Conservation (phyloP, 2,113 vertebrate species). For the Lepus americanus region DNA sequence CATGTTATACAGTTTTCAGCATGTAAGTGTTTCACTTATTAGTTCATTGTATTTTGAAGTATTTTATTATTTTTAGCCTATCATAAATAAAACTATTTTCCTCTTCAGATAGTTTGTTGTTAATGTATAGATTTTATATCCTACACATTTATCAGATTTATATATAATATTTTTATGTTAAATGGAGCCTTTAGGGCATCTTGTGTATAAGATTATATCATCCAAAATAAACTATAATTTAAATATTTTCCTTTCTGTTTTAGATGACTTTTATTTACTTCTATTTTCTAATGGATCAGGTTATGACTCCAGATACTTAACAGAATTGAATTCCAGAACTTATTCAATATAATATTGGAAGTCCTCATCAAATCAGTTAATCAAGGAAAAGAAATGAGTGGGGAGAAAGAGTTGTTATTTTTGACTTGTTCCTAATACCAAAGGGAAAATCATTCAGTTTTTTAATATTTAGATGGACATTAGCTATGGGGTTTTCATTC, state of each 20-base stretch:
- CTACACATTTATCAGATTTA: background rate
- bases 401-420: background rate
- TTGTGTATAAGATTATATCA: no score
- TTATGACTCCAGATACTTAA: background rate
- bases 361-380: background rate
- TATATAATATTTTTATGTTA: background rate
- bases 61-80: no score
- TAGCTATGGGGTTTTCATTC: background rate
- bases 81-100: no score
- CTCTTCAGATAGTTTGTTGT: no score
- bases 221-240: no score
- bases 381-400: background rate
- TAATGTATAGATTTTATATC: background rate
- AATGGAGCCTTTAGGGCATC: no score
- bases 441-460: background rate
- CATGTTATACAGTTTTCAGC: background rate
- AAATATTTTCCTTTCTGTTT: background rate
- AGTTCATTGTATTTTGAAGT: no score
- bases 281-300: background rate
- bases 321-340: background rate
- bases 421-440: background rate
- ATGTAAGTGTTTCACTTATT: no score
- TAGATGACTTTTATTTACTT: background rate
- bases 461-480: background rate
- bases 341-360: background rate